These are phyloP conservation scores for Diachasmimorpha longicaudata DNA, from an alignment of 1,140 invertebrate species.

Conservation along the genomic window DNA sequence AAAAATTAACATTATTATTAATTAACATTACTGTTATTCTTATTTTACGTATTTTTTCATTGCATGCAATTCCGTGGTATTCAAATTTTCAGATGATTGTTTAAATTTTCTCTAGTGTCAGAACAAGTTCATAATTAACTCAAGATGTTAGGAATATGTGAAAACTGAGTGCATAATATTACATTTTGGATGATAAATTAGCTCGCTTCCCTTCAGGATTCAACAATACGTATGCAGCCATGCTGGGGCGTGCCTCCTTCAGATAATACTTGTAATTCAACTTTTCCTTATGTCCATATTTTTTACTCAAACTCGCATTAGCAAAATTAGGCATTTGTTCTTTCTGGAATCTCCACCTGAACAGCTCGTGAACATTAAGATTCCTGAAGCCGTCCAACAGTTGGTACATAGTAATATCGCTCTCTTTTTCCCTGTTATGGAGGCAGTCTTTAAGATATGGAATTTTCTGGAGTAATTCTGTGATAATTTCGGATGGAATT, in stretches of 20 bases:
- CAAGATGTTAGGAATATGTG: not conserved
- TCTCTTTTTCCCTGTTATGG: conserved; percentile 50
- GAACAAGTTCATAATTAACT: conserved; percentile 7
- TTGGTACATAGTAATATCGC: conserved; percentile 66
- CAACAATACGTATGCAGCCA: conserved; percentile 58
- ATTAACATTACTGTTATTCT: no score
- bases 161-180: conserved; percentile 26
- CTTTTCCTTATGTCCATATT: conserved; percentile 68
- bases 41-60: no score
- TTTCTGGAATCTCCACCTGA: conserved; percentile 64
- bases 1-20: no score
- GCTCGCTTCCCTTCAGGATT: conserved; percentile 38
- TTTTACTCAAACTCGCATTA: conserved; percentile 63
- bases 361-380: conserved; percentile 65
- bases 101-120: not conserved
- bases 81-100: no score
- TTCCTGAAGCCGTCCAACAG: conserved; percentile 65
- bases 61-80: no score
- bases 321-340: conserved; percentile 67
- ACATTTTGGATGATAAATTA: conserved; percentile 47
- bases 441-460: conserved; percentile 50
- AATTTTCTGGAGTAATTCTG: conserved; percentile 34
- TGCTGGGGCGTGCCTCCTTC: conserved; percentile 69
- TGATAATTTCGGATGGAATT: conserved; percentile 41
- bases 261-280: conserved; percentile 71